Evolutionary conservation across 2,888 invertebrate species (phyloP).

Genomic region (Macrophya annulata): DNA sequence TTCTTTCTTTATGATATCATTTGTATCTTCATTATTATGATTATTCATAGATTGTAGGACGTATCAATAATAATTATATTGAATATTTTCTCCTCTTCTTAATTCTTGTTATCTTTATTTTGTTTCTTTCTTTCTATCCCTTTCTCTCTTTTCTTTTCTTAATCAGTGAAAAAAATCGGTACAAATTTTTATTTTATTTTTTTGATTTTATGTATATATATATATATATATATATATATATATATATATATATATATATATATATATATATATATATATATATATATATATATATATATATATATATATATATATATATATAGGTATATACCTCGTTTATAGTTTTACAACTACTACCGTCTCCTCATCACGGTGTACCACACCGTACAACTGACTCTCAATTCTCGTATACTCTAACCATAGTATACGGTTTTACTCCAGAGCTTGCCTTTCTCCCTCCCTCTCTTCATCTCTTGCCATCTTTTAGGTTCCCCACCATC

Average conservation of each 20-base stretch:
- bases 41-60: too few species aligned
- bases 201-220: too few species aligned
- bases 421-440: constrained; percentile 40
- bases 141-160: background rate
- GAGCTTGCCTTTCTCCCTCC: constrained; percentile 31
- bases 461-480: constrained; percentile 16
- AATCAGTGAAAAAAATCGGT: background rate
- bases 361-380: constrained; percentile 15
- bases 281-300: too few species aligned
- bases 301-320: too few species aligned
- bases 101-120: background rate
- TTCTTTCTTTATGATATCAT: too few species aligned
- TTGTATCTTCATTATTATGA: too few species aligned
- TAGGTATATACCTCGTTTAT: background rate
- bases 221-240: too few species aligned
- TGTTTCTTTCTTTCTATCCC: background rate
- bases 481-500: background rate
- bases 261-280: too few species aligned
- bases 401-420: constrained; percentile 34
- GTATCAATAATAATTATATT: too few species aligned
- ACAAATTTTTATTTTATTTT: too few species aligned
- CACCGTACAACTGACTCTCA: constrained; percentile 39
- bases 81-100: background rate
- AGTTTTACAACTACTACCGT: background rate
- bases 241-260: too few species aligned